A percentile compares a stretch with the other conserved stretches of the same genome.
These are phyloP conservation scores for Syrmaticus mikado DNA, from an alignment of 2,113 vertebrate species.

Conservation along the genomic window DNA sequence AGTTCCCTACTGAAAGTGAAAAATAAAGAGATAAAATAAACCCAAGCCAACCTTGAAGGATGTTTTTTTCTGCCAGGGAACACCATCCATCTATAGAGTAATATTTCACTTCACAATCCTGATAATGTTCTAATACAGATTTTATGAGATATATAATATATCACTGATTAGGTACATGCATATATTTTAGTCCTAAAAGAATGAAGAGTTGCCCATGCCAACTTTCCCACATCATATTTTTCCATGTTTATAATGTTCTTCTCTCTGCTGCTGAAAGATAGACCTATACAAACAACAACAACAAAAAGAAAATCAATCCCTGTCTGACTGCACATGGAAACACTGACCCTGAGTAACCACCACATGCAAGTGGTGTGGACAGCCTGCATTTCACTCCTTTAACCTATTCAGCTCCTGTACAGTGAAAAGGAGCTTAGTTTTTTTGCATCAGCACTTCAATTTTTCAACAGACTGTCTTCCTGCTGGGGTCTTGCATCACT, in stretches of 20 bases:
- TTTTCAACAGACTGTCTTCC: background rate
- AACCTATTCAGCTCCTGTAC: background rate
- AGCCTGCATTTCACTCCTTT: background rate
- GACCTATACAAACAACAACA: slow-evolving; percentile 20
- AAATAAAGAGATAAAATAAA: slow-evolving; percentile 28
- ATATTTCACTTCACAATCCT: background rate
- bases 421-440: background rate
- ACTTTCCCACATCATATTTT: background rate
- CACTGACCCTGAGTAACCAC: background rate
- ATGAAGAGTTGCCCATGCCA: background rate
- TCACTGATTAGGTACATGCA: background rate
- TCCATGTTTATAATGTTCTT: background rate
- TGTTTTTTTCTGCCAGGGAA: background rate
- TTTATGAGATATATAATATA: background rate
- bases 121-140: background rate
- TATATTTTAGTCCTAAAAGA: background rate
- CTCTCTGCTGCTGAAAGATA: background rate
- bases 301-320: background rate
- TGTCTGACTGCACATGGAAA: background rate
- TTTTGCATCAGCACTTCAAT: background rate
- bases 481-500: background rate
- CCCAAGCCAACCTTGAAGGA: background rate
- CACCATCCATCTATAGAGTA: background rate
- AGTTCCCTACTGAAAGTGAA: background rate
- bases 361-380: fast-evolving